Percentiles rank a stretch among this genome's conserved stretches.
Conservation (phyloP, 2,797 vertebrate genomes). For the Parotocinclus haroldoi region DNA sequence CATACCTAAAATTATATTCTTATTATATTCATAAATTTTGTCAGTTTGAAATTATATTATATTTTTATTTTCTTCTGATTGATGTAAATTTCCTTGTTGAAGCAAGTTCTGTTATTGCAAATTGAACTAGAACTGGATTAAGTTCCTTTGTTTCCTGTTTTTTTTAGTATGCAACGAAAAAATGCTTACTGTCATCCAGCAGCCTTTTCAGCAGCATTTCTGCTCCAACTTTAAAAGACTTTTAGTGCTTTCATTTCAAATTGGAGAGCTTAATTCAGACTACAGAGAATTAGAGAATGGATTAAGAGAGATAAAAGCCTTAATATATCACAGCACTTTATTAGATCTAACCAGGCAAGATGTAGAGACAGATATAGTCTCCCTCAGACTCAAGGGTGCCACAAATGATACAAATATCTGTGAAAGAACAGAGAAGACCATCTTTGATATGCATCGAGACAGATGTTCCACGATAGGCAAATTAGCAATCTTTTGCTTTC, state of each 20-base stretch:
- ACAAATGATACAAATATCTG: constrained; percentile 61
- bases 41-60: too few relatives aligned
- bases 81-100: too few relatives aligned
- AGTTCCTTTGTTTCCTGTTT: too few relatives aligned
- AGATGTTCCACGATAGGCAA: constrained; percentile 60
- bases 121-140: too few relatives aligned
- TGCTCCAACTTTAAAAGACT: constrained; percentile 67
- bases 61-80: too few relatives aligned
- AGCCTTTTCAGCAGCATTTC: constrained; percentile 59
- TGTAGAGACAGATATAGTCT: constrained; percentile 41
- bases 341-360: constrained; percentile 57
- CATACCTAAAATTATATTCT: too few relatives aligned
- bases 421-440: constrained; percentile 40
- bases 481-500: constrained; percentile 61
- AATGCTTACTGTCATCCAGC: too few relatives aligned
- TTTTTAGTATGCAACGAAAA: too few relatives aligned
- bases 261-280: constrained; percentile 74
- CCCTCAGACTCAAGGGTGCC: constrained; percentile 48
- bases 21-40: too few relatives aligned
- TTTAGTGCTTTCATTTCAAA: constrained; percentile 70
- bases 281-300: constrained; percentile 72
- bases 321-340: constrained; percentile 72
- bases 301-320: constrained; percentile 74
- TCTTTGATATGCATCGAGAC: constrained; percentile 52
- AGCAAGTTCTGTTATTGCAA: too few relatives aligned